phyloP scores from a whole-genome alignment of 92 coral and sea anemone genomes.

The Epizoanthus rinbou region DNA sequence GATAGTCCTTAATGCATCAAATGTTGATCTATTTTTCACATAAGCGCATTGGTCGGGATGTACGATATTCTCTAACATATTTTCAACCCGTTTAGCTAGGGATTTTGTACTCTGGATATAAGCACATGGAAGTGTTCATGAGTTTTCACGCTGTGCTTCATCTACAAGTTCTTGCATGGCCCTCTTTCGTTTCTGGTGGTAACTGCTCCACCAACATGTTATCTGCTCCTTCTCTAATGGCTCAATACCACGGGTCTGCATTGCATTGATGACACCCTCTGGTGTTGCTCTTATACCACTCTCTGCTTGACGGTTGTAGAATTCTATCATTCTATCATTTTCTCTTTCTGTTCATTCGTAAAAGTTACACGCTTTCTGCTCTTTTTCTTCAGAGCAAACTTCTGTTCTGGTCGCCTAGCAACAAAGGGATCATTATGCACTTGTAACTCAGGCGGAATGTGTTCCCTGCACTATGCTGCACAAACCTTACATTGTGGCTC shows the following conservation, averaged over 20 bases:
- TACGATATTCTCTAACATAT: too few species aligned
- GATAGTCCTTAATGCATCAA: too few species aligned
- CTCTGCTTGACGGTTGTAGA: not conserved
- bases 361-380: not conserved
- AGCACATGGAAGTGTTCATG: too few species aligned
- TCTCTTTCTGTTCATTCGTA: conserved; percentile 9
- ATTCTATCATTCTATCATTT: conserved; percentile 17
- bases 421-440: not conserved
- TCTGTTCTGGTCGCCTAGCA: not conserved
- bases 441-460: not conserved
- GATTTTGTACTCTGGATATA: too few species aligned
- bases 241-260: not conserved
- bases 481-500: too few species aligned
- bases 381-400: conserved; percentile 18
- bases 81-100: too few species aligned
- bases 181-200: conserved; percentile 19
- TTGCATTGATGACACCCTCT: not conserved
- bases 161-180: conserved; percentile 12
- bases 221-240: conserved; percentile 7
- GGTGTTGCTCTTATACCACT: conserved; percentile 6
- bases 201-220: conserved; percentile 26
- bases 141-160: conserved; percentile 13
- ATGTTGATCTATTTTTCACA: too few species aligned
- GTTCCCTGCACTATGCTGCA: not conserved
- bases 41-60: too few species aligned